These are phyloP conservation scores for Nephrotoma guestfalica DNA, from an alignment of 2,888 invertebrate species.

Conservation along the genomic window DNA sequence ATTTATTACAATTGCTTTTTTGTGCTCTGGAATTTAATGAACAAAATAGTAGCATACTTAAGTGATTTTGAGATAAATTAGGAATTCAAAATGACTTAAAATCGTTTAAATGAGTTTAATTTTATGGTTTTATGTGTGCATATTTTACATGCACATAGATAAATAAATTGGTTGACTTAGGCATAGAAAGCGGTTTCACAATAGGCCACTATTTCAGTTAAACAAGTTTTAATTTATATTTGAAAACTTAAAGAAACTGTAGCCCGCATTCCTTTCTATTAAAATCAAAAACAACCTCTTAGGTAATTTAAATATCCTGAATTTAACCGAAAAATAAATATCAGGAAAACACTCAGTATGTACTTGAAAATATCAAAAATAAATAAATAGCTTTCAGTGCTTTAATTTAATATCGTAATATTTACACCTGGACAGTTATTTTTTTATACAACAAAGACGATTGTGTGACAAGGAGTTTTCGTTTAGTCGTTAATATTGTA, in stretches of 20 bases:
- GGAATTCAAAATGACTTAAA: neutral
- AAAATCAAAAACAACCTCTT: neutral
- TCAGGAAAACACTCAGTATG: neutral
- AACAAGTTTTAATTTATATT: too few relatives aligned
- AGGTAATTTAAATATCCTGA: neutral
- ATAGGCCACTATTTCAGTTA: too few relatives aligned
- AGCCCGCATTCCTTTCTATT: neutral
- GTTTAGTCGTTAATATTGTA: neutral
- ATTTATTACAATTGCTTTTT: neutral
- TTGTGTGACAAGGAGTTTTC: neutral
- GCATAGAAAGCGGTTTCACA: neutral
- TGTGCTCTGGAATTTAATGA: neutral
- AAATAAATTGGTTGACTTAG: neutral
- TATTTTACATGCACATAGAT: neutral
- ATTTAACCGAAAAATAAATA: neutral
- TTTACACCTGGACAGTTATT: neutral
- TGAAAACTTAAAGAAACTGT: too few relatives aligned
- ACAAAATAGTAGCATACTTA: neutral
- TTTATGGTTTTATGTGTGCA: neutral
- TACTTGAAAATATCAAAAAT: neutral
- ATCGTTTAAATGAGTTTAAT: neutral
- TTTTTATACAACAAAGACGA: neutral
- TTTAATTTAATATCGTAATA: neutral
- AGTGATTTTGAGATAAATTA: neutral
- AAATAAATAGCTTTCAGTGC: neutral